These are phyloP conservation scores for Luidia sarsii DNA, from an alignment of 53 echinoderm and acorn worm species.

Conservation along the genomic window DNA sequence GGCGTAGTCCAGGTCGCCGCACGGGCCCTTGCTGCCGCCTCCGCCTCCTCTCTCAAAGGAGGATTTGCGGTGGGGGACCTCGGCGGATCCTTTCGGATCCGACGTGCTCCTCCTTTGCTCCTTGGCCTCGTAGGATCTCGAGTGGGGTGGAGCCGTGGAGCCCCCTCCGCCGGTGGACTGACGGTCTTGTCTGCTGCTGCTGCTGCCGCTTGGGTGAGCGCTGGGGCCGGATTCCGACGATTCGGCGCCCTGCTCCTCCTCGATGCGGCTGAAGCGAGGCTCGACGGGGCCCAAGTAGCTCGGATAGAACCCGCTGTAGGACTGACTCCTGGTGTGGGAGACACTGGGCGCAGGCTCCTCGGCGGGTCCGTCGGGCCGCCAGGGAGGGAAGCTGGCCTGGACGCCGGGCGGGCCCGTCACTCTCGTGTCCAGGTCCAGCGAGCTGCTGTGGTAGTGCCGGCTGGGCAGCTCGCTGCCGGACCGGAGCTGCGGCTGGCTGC, in stretches of 20 bases:
- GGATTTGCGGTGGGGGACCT: neutral
- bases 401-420: slow-evolving; percentile 12
- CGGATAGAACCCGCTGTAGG: slow-evolving; percentile 26
- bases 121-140: slow-evolving; percentile 5
- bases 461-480: neutral
- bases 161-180: slow-evolving; percentile 1
- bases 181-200: neutral
- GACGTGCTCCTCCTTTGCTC: slow-evolving; percentile 7
- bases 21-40: neutral
- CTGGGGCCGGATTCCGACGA: slow-evolving; percentile 18
- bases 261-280: slow-evolving; percentile 49
- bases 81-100: neutral
- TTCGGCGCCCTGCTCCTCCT: slow-evolving; percentile 39
- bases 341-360: slow-evolving; percentile 2
- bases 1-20: neutral
- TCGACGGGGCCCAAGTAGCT: slow-evolving; percentile 29
- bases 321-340: slow-evolving; percentile 38
- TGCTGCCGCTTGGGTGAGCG: slow-evolving; percentile 13
- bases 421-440: slow-evolving; percentile 37
- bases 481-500: slow-evolving; percentile 15
- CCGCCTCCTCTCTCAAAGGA: slow-evolving; percentile 30
- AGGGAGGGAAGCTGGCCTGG: slow-evolving; percentile 20
- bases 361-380: slow-evolving; percentile 7
- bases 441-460: slow-evolving; percentile 35
- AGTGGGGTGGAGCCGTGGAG: too few species aligned